Conservation (phyloP, 2,888 invertebrate genomes). For the Tryphoninae sp. region DNA sequence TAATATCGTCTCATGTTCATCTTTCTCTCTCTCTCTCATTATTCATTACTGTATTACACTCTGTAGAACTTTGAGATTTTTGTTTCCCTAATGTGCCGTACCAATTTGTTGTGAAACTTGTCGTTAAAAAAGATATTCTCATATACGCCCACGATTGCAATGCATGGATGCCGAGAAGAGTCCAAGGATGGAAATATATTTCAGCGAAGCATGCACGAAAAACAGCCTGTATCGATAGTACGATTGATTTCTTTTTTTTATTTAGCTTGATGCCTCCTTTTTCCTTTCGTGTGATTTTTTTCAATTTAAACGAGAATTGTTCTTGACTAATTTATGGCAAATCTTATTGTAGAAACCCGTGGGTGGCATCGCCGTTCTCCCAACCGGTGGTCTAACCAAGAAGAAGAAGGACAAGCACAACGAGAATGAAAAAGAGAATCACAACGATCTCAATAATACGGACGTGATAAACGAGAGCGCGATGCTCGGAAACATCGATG, state of each 20-base stretch:
- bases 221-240: constrained; percentile 38
- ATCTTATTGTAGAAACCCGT: constrained; percentile 88
- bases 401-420: constrained; percentile 84
- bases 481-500: constrained; percentile 73
- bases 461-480: constrained; percentile 77
- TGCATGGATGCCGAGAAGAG: constrained; percentile 47
- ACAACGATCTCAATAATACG: constrained; percentile 81
- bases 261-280: constrained; percentile 59
- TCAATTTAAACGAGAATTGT: background rate
- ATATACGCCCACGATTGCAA: constrained; percentile 17
- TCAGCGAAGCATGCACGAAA: constrained; percentile 70
- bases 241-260: constrained; percentile 14
- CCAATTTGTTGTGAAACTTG: constrained; percentile 55
- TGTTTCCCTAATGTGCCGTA: constrained; percentile 51
- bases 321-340: constrained; percentile 8
- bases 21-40: constrained; percentile 56
- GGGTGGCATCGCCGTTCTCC: constrained; percentile 92
- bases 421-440: constrained; percentile 84
- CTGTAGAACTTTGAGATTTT: constrained; percentile 57
- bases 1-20: constrained; percentile 60
- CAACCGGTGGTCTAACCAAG: constrained; percentile 85
- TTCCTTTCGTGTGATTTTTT: constrained; percentile 48
- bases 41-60: constrained; percentile 64
- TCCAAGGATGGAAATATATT: constrained; percentile 24
- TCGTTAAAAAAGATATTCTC: background rate